These are phyloP conservation scores for Noctua fimbriata DNA, from an alignment of 2,888 invertebrate genomes.

Conservation along the genomic window DNA sequence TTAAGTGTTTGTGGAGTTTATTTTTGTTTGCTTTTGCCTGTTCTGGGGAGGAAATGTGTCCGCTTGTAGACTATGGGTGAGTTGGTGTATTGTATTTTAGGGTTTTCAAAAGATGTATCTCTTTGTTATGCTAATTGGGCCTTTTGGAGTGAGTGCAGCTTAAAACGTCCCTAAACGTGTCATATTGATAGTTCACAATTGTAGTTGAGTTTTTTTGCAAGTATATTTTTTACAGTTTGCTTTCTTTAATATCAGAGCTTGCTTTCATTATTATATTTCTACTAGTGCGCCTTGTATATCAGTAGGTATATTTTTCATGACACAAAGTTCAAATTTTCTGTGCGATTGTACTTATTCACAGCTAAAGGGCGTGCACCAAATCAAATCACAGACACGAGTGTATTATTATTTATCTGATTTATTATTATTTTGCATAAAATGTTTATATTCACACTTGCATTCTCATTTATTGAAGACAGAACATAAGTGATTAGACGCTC, in stretches of 20 bases:
- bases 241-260: not conserved
- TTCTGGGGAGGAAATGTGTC: constrained; percentile 32
- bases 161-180: not conserved
- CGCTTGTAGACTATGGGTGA: constrained; percentile 9
- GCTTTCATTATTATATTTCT: not conserved
- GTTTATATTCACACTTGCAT: constrained; percentile 16
- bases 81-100: not conserved
- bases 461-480: not conserved
- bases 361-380: constrained; percentile 70
- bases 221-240: not conserved
- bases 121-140: not conserved
- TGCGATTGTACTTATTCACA: constrained; percentile 68
- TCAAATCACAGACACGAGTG: constrained; percentile 60
- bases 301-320: not conserved
- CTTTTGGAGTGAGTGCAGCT: not conserved
- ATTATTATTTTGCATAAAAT: constrained; percentile 21
- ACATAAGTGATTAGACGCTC: not conserved
- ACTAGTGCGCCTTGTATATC: not conserved
- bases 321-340: constrained; percentile 52
- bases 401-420: constrained; percentile 44
- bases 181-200: not conserved
- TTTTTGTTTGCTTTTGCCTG: constrained; percentile 53
- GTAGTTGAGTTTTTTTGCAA: not conserved
- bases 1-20: constrained; percentile 66
- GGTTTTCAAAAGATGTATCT: not conserved